These are phyloP conservation scores for Caligus rogercresseyi DNA, from an alignment of 1,140 invertebrate species.

Conservation along the genomic window DNA sequence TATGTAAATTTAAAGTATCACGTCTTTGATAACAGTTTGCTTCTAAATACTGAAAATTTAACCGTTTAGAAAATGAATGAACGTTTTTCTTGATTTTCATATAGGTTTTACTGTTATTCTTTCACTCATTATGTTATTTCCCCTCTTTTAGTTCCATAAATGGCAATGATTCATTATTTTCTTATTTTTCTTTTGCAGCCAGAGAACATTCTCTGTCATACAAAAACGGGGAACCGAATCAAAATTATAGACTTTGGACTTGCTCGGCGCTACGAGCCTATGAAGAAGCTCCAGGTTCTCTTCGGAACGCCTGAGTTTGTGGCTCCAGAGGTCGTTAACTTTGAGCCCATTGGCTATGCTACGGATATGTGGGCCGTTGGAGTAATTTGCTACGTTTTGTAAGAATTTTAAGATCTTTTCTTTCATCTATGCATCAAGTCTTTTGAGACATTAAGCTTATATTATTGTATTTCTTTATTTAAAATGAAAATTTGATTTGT, in stretches of 20 bases:
- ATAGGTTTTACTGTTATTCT: no score
- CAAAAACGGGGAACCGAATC: slow-evolving; percentile 81
- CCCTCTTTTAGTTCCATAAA: no score
- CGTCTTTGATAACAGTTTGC: no score
- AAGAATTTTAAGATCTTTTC: slow-evolving; percentile 38
- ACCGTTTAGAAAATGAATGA: no score
- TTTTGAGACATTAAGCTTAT: no score
- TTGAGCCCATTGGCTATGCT: slow-evolving; percentile 78
- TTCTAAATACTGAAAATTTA: no score
- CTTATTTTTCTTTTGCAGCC: slow-evolving; percentile 55
- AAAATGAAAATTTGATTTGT: no score
- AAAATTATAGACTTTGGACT: slow-evolving; percentile 97
- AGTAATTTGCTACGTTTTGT: slow-evolving; percentile 93
- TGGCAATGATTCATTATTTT: no score
- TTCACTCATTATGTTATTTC: no score
- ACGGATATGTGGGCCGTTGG: slow-evolving; percentile 98
- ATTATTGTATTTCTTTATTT: no score
- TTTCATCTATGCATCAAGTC: not conserved
- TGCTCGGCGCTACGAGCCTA: slow-evolving; percentile 73
- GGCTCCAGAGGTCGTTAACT: slow-evolving; percentile 94
- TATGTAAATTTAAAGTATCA: no score
- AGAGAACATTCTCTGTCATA: slow-evolving; percentile 89
- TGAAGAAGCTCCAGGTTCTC: slow-evolving; percentile 72
- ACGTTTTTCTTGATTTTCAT: no score
- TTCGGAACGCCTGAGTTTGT: slow-evolving; percentile 98